phyloP scores from a whole-genome alignment of 2,797 vertebrate genomes.

The Sebastes diaconus region DNA sequence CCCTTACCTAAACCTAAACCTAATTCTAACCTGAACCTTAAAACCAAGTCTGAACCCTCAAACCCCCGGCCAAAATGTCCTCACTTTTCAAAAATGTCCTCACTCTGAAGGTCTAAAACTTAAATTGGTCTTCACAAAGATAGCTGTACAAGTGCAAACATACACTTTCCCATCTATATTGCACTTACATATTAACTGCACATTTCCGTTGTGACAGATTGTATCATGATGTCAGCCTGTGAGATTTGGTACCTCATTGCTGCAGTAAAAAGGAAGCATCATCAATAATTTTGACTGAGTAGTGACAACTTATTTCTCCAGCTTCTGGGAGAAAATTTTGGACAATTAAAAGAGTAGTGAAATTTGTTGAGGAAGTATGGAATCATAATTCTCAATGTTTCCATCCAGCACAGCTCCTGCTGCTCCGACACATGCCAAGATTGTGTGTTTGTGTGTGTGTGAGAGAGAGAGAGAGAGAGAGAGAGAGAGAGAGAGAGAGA shows the following conservation, averaged over 20 bases:
- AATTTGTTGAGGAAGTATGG: conserved; percentile 13
- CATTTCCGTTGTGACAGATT: neutral
- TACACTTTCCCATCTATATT: no score
- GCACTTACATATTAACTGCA: neutral
- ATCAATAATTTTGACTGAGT: neutral
- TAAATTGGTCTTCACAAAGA: no score
- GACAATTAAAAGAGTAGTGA: conserved; percentile 4
- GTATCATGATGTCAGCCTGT: neutral
- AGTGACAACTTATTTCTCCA: neutral
- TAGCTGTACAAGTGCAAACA: no score
- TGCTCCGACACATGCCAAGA: neutral
- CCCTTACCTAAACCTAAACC: no score
- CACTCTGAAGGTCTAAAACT: no score
- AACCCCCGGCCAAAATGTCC: no score
- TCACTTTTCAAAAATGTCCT: no score
- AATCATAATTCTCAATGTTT: conserved; percentile 13
- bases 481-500: neutral
- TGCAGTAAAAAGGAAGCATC: neutral
- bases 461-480: neutral
- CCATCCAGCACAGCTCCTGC: neutral
- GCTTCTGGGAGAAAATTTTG: neutral
- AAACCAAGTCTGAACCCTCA: no score
- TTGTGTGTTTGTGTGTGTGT: neutral
- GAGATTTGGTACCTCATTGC: neutral
- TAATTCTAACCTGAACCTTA: no score